Evolutionary conservation across 2,888 invertebrate genomes (phyloP), one percentile per base, ranked within the genome.

Genomic region (Siphlonurus alternatus): DNA sequence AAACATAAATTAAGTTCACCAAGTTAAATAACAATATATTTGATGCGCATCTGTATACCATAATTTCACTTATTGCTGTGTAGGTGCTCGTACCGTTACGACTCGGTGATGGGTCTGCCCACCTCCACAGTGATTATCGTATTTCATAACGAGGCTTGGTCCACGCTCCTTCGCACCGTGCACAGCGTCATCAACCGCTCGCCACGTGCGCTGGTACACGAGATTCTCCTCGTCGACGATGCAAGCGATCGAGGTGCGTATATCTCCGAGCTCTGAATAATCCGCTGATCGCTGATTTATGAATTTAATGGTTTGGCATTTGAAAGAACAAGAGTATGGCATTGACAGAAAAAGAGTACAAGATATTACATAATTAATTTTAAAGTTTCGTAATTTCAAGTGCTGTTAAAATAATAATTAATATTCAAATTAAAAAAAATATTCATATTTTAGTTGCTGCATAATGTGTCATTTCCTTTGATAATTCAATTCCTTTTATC

Each of bases 91-190:
- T 56, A 10, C n/a, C n/a, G 56, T 7, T 56, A 20, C 22, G 7
- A 23, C n/a, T 23, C 23, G 18, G 10, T 53, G 18, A 56, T 59
- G 25, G 63, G 53, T 5, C 71, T 97, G 64, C 96, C 96, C 0
- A 88, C 83, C 68, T 92, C 95, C 0, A 90, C 90, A 68, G 84
- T 99, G 19, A 88, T 99, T 63, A 94, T 99, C 68, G 96, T 98
- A 1, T 98, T 98, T 74, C 98, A 99, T 75, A 99, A 99, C 74
- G 99, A 99, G 77, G 98, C 98, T 0, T 98, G 95, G 94, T 96
- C 97, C 2, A 97, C 98, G 0, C 80, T 99, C 15, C 79, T 98
- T 71, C 81, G 99, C 64, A 98, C 97, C 1, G 88, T 98, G 24
- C 91, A 93, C 81, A 96, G 95, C 71, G 93, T 94, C 56, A 88